Conservation (phyloP, 2,888 invertebrate genomes). For the Amblyjoppa fuscipennis region DNA sequence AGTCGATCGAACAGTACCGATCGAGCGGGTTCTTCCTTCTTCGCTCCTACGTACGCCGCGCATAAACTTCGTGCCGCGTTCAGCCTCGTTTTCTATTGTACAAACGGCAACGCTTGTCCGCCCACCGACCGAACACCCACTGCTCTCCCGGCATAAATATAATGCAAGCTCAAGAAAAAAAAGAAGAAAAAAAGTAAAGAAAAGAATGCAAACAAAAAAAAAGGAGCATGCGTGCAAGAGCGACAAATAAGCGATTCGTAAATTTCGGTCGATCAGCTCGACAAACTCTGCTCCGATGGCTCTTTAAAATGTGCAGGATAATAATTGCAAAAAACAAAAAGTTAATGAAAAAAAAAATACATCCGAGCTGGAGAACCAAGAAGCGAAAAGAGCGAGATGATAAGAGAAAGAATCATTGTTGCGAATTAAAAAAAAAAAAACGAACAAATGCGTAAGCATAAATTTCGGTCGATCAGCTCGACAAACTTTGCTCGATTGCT, state of each 20-base stretch:
- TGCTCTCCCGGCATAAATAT: not conserved
- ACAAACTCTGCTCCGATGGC: too few species aligned
- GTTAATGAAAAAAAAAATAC: too few species aligned
- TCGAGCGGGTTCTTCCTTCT: constrained; percentile 13
- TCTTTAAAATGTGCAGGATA: too few species aligned
- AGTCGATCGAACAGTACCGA: constrained; percentile 38
- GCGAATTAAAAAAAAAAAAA: not conserved
- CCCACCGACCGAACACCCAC: constrained; percentile 6
- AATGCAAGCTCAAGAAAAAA: not conserved
- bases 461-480: not conserved
- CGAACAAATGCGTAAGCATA: constrained; percentile 19
- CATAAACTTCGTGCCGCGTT: constrained; percentile 25
- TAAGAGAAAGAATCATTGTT: not conserved
- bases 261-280: not conserved
- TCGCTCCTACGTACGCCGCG: not conserved
- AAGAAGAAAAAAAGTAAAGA: not conserved
- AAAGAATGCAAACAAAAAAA: too few species aligned
- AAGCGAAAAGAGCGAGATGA: too few species aligned
- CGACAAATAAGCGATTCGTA: constrained; percentile 39
- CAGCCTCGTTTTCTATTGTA: constrained; percentile 54
- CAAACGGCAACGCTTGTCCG: constrained; percentile 44
- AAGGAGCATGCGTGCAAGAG: constrained; percentile 24
- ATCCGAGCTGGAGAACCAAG: too few species aligned
- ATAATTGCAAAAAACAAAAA: too few species aligned
- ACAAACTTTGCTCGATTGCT: too few species aligned